These are phyloP conservation scores for Anagyrus pseudococci DNA, from an alignment of 2,888 invertebrate species.

Conservation along the genomic window DNA sequence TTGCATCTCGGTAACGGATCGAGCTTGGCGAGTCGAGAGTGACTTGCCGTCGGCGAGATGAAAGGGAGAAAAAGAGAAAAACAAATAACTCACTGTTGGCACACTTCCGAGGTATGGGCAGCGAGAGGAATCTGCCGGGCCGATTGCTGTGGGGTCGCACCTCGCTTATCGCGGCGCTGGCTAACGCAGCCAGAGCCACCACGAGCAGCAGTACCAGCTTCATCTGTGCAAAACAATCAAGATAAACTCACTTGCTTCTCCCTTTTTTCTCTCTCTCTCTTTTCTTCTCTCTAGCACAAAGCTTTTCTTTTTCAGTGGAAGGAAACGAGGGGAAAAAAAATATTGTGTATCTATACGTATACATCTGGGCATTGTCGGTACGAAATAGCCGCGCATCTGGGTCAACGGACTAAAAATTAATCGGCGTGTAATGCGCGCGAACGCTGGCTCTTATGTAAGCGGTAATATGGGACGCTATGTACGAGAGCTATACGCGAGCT, in stretches of 20 bases:
- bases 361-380: not conserved
- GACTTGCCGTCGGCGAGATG: too few relatives aligned
- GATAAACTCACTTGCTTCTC: too few relatives aligned
- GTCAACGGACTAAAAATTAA: conserved; percentile 6
- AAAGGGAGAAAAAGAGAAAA: conserved; percentile 13
- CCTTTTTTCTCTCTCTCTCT: too few relatives aligned
- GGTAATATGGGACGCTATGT: too few relatives aligned
- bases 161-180: conserved; percentile 64
- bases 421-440: not conserved
- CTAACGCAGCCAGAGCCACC: conserved; percentile 60
- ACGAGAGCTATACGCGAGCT: not conserved
- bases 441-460: not conserved
- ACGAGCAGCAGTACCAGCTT: conserved; percentile 72
- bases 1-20: too few relatives aligned
- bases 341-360: not conserved
- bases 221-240: conserved; percentile 67
- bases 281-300: too few relatives aligned
- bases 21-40: too few relatives aligned
- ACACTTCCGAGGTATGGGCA: conserved; percentile 83
- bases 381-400: not conserved
- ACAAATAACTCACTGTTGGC: conserved; percentile 75
- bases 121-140: conserved; percentile 83
- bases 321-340: not conserved
- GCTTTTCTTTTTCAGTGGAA: too few relatives aligned
- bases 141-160: conserved; percentile 73